Base-by-base conservation (phyloP, 64 coral and sea anemone genomes). In the Stylophora pistillata region DNA sequence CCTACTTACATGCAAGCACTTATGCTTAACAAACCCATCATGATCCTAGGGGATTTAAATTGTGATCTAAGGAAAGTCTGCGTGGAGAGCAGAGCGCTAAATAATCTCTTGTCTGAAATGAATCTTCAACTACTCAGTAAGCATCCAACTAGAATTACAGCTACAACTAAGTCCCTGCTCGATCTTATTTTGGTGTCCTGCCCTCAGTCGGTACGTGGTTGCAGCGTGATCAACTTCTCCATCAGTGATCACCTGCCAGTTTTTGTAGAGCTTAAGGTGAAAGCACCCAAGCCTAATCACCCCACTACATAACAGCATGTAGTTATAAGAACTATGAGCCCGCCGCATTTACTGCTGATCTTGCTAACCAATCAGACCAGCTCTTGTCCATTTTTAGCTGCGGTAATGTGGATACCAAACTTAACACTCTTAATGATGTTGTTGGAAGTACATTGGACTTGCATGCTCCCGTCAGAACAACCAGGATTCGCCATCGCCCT, bases 1-100 rank as follows among this genome's bases (percentile, higher is more conserved):
- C 78, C 78, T 25, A 82, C 29, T 63, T 82, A 82, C 60, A 31
- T 82, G 28, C 55, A 61, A 82, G 78, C 83, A 86, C 66, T 86
- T 13, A 64, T n/a, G 18, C n/a, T n/a, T 60, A 86, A 86, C 83
- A 86, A 86, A 56, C 83, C 83, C 58, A 86, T 86, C 37, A 62
- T 56, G 55, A 56, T 86, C 64, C 26, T 86, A 72, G 78, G 78
- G 58, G 78, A 82, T 55, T 47, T 82, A 27, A 82, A 82, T 55
- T 82, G 78, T 27, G 41, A 82, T 13, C 15, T 57, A 29, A 58
- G 56, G 41, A 82, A 82, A 20, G 78, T 27, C 27, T 56, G 82
- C 82, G 16, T 33, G 71, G 82, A 86, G 63, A 64, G 33, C 26
- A 86, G 71, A 71, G 58, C 83, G 70, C 34, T 86, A 25, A 28